Percentiles rank a stretch among this genome's conserved stretches.
Evolutionary conservation across 2,113 vertebrate genomes (phyloP).

Genomic region (Perognathus longimembris): DNA sequence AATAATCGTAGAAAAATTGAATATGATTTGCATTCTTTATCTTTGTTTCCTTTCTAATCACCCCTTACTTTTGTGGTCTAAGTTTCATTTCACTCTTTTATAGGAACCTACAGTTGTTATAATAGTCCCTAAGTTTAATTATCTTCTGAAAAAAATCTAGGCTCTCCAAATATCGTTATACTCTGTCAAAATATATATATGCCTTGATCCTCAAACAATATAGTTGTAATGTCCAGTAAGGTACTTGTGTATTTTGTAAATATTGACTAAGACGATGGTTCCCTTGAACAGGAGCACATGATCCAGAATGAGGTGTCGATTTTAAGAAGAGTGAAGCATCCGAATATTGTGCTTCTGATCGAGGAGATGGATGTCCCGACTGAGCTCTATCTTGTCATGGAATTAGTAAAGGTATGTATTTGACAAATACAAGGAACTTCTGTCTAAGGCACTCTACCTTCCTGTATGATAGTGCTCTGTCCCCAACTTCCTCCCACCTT

Average conservation of each 20-base stretch:
- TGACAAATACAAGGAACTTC: background rate
- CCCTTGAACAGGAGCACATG: conserved; percentile 94
- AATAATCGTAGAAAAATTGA: background rate
- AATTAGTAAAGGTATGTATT: conserved; percentile 95
- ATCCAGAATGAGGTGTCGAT: conserved; percentile 99
- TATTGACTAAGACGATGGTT: conserved; percentile 53
- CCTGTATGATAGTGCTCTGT: background rate
- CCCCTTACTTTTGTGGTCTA: background rate
- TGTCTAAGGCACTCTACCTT: background rate
- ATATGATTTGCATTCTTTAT: background rate
- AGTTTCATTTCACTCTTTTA: background rate
- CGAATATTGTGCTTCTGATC: conserved; percentile 97
- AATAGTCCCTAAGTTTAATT: background rate
- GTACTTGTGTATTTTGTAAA: rapidly evolving
- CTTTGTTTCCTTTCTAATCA: background rate
- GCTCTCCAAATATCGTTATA: background rate
- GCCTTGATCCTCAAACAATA: background rate
- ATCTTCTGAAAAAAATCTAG: background rate
- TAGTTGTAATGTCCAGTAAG: background rate
- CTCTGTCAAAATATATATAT: background rate
- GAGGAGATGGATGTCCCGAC: conserved; percentile 97
- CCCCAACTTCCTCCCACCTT: background rate
- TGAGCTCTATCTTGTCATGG: conserved; percentile 98
- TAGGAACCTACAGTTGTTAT: background rate
- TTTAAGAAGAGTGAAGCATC: conserved; percentile 97